phyloP scores from a whole-genome alignment of 2,113 vertebrate species.

The Pseudopodoces humilis region DNA sequence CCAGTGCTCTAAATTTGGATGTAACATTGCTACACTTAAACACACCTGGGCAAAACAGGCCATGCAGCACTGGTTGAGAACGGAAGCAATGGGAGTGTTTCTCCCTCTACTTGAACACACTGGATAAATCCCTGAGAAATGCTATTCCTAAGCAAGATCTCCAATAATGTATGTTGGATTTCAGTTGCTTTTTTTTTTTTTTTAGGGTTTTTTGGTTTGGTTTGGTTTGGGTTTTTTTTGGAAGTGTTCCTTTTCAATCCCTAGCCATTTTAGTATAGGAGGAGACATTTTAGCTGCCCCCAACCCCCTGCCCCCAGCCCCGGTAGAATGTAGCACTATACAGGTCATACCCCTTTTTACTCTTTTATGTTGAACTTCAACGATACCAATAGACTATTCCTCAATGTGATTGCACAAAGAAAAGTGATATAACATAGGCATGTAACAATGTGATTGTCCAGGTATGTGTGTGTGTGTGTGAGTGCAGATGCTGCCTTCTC shows the following conservation, averaged over 20 bases:
- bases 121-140: constrained; percentile 77
- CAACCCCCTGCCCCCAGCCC: constrained; percentile 53
- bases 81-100: neutral
- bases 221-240: neutral
- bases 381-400: constrained; percentile 89
- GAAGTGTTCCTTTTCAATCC: constrained; percentile 39
- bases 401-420: constrained; percentile 92
- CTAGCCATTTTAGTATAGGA: constrained; percentile 45
- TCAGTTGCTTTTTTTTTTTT: neutral
- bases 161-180: constrained; percentile 63
- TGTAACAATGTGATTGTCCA: constrained; percentile 87
- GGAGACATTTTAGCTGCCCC: constrained; percentile 76
- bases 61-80: neutral
- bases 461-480: constrained; percentile 59
- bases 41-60: neutral
- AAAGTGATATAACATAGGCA: constrained; percentile 87
- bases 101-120: constrained; percentile 49
- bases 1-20: neutral
- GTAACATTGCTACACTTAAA: neutral
- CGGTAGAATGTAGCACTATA: constrained; percentile 89
- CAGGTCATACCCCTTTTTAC: constrained; percentile 73
- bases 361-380: constrained; percentile 78
- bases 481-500: constrained; percentile 78
- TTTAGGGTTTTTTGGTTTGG: neutral
- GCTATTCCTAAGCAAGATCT: constrained; percentile 59